A percentile compares a stretch with the other conserved stretches of the same genome.
phyloP scores from a whole-genome alignment of 2,888 invertebrate genomes.

The Pogonocherus hispidulus region DNA sequence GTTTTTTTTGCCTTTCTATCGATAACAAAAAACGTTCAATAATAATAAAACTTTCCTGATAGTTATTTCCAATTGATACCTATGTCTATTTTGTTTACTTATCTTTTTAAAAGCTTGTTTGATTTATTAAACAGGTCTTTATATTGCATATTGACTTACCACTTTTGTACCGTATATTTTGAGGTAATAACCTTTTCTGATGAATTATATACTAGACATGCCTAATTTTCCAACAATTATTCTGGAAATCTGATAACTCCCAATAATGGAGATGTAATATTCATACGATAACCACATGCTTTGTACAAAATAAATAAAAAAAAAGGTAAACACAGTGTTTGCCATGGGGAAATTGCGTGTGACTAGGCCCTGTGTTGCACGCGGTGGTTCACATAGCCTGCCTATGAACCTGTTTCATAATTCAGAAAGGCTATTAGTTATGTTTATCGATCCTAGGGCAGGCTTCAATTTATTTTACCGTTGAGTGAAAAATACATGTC shows the following conservation, averaged over 20 bases:
- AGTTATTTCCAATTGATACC: no score
- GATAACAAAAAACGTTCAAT: no score
- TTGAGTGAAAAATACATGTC: no score
- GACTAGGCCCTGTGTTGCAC: slow-evolving; percentile 48
- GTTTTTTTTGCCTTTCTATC: no score
- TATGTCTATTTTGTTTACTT: no score
- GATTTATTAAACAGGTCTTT: no score
- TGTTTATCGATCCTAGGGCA: slow-evolving; percentile 52
- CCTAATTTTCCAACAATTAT: not conserved
- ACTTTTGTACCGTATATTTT: no score
- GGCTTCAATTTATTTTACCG: slow-evolving; percentile 34
- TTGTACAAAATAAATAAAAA: slow-evolving; percentile 32
- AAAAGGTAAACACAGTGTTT: slow-evolving; percentile 31
- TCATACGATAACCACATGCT: slow-evolving; percentile 32
- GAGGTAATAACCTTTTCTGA: not conserved
- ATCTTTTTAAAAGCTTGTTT: no score
- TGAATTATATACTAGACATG: not conserved
- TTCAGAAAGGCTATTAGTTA: slow-evolving; percentile 59
- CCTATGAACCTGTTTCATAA: slow-evolving; percentile 57
- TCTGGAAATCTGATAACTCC: slow-evolving; percentile 21
- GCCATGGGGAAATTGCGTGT: slow-evolving; percentile 53
- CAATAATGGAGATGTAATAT: slow-evolving; percentile 20
- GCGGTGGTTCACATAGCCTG: slow-evolving; percentile 58
- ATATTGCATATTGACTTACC: no score
- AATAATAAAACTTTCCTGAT: no score